These are phyloP conservation scores for Caenorhabditis japonica DNA, from an alignment of 2,888 invertebrate genomes.

Conservation along the genomic window DNA sequence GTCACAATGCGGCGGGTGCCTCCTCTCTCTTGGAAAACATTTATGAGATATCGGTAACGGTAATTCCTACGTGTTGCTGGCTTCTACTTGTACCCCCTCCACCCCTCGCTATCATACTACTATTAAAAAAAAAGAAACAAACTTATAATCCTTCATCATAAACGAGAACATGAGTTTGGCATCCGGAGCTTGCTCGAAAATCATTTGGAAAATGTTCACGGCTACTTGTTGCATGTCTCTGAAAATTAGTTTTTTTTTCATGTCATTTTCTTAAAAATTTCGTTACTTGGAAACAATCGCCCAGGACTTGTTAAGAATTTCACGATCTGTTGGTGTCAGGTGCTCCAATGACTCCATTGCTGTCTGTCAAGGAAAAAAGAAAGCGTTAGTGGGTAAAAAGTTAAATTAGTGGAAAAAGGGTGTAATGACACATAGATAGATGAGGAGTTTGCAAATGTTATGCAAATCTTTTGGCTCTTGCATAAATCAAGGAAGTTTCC, in stretches of 20 bases:
- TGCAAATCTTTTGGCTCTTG: too few species aligned
- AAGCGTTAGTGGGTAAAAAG: too few species aligned
- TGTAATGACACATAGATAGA: too few species aligned
- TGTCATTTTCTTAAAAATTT: not conserved
- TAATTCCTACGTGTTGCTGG: too few species aligned
- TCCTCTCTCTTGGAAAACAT: too few species aligned
- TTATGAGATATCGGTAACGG: too few species aligned
- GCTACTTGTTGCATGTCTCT: slow-evolving; percentile 65
- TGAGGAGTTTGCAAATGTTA: too few species aligned
- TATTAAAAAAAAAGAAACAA: not conserved
- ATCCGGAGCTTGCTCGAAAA: slow-evolving; percentile 66
- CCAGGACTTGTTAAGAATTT: slow-evolving; percentile 64
- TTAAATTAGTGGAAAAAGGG: too few species aligned
- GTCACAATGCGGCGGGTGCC: too few species aligned
- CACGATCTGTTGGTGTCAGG: slow-evolving; percentile 58
- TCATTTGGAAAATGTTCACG: slow-evolving; percentile 67
- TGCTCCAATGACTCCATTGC: slow-evolving; percentile 61
- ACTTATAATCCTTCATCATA: slow-evolving; percentile 64
- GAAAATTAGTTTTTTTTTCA: slow-evolving; percentile 6
- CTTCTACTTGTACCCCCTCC: too few species aligned
- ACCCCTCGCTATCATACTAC: too few species aligned
- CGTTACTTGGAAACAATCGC: slow-evolving; percentile 60
- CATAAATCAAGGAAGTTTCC: too few species aligned
- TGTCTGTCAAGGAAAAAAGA: not conserved
- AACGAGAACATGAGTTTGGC: slow-evolving; percentile 67